phyloP scores from a whole-genome alignment of 1,140 invertebrate genomes.

The Helicoverpa armigera region DNA sequence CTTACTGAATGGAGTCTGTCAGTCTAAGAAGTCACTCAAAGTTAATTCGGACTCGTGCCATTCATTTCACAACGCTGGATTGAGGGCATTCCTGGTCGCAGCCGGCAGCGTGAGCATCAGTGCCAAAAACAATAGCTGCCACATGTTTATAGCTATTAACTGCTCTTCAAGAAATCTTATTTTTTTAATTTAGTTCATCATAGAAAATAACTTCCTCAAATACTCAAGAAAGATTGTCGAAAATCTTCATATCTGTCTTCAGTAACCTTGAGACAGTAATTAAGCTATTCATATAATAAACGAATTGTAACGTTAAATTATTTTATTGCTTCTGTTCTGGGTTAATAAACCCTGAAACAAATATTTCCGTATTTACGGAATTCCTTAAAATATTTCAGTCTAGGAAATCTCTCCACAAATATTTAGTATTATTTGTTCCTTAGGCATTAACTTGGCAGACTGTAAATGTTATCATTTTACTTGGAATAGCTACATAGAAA shows the following conservation, averaged over 20 bases:
- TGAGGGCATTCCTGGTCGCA: conserved; percentile 30
- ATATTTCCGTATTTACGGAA: neutral
- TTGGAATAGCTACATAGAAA: conserved; percentile 12
- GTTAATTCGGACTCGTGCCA: conserved; percentile 11
- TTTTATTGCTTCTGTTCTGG: neutral
- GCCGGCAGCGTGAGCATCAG: neutral
- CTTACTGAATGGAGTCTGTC: conserved; percentile 12
- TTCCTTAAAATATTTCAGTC: neutral
- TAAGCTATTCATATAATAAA: neutral
- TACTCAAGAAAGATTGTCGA: neutral
- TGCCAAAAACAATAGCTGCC: conserved; percentile 39
- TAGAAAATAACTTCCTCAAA: conserved; percentile 5
- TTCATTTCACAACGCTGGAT: conserved; percentile 32
- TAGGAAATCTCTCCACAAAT: conserved; percentile 20
- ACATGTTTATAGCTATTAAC: conserved; percentile 31
- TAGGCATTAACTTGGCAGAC: conserved; percentile 7
- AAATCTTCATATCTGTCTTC: neutral
- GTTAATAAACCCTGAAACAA: neutral
- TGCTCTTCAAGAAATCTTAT: neutral
- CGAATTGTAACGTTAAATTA: neutral
- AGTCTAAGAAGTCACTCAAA: conserved; percentile 12
- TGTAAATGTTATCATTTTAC: conserved; percentile 6
- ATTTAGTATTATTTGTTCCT: conserved; percentile 4
- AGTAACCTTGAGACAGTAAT: neutral
- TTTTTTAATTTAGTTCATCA: neutral